Base-by-base conservation (phyloP, 2,888 invertebrate genomes). In the Caenorhabditis sp. region DNA sequence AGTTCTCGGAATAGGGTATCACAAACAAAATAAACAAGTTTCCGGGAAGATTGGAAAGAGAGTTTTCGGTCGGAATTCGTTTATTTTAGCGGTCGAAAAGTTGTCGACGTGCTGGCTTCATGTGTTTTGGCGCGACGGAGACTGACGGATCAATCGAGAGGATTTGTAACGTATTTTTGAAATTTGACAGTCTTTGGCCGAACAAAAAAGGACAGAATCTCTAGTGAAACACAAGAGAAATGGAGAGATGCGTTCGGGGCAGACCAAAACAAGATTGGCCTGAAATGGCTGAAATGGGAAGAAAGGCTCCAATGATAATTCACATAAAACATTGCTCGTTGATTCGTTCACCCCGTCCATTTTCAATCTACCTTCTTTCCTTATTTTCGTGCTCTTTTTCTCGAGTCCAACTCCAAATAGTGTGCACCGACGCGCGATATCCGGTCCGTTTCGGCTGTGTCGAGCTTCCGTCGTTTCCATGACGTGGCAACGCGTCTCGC, bases 361-460 rank as follows among this genome's bases (percentile, higher is more conserved):
- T n/a, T n/a, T n/a, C n/a, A n/a, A n/a, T n/a, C n/a, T 35, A 9
- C 35, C 35, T 35, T 13, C 30, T 30, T 30, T 9, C 9, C 30
- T 30, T 13, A 35, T 13, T 9, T 35, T 56, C 55, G 26, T 9
- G 13, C 17, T 27, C 11, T 9, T 24, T 56, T 39, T n/a, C 24
- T 20, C 22, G 13, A 35, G 22, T 43, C 41, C 35, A 22, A 13
- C n/a, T 56, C 35, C 2, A 35, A 20, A 13, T 15, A 58, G 35
- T 55, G 63, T 65, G 63, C 63, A 65, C 37, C 55, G 55, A 65
- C 52, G 53, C 55, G 55, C 53, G 30, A 55, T 55, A 45, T 65
- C 63, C 63, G 62, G 50, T 52, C 24, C 24, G 52, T 37, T 24
- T 32, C 39, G 27, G 52, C 43, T 37, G 59, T 45, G 59, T 59